Base-by-base conservation (phyloP, 2,888 invertebrate species). In the Phengaris alcon region DNA sequence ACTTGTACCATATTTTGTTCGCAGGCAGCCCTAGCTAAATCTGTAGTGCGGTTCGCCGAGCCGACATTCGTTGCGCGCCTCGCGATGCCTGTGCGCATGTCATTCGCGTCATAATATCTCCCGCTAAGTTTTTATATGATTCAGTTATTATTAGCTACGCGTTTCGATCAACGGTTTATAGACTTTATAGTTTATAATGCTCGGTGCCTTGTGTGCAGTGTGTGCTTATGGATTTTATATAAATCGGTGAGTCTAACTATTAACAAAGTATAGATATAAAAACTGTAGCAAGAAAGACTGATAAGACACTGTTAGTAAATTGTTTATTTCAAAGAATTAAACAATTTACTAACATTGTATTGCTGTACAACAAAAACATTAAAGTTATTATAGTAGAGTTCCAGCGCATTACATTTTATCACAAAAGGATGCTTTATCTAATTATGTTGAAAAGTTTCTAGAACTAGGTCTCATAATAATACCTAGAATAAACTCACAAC, bases 91-190 rank as follows among this genome's bases (percentile, higher is more conserved):
- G 51, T 54, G 54, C 72, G 72, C 72, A 54, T 72, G 52, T 76
- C 75, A 78, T 79, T 78, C 77, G 77, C 78, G 77, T 74, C 74
- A 77, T 76, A 74, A 76, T 55, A 76, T 74, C 78, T 59, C 78
- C 78, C 77, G 76, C 78, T 76, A 76, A 78, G 78, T 76, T 44
- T 22, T 73, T 35, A 69, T 68, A 72, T 15, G 72, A 69, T 22
- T 75, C 73, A 57, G 12, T 48, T 74, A 68, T 54, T 74, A 68
- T 57, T 73, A 76, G 73, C 57, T 51, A 44, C 13, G 59, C 13
- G 35, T 64, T 72, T 68, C 12, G 44, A 68, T 73, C 55, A 54
- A 15, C n/a, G n/a, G 74, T 77, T 70, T 35, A 51, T 22, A 22
- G 22, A 22, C 22, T 22, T 22, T 22, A 22, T 22, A 22, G 74